A percentile compares a stretch with the other conserved stretches of the same genome.
These are phyloP conservation scores for Tinea trinotella DNA, from an alignment of 2,888 invertebrate genomes.

Conservation along the genomic window DNA sequence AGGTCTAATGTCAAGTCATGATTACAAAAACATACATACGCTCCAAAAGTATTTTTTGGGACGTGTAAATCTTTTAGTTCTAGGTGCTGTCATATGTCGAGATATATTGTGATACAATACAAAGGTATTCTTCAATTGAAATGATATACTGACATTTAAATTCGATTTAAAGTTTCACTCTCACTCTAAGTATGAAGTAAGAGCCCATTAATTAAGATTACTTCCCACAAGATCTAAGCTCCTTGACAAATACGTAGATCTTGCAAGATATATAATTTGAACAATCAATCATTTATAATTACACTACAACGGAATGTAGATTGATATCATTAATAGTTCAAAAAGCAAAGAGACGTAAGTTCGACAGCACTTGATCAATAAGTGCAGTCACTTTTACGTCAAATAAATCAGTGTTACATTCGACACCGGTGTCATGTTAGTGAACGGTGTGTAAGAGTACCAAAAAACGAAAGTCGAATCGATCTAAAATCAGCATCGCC, in stretches of 20 bases:
- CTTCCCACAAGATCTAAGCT: no score
- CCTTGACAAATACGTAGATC: neutral
- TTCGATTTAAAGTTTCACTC: neutral
- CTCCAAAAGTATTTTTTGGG: no score
- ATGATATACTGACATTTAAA: neutral
- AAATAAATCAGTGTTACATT: constrained; percentile 50
- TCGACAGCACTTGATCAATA: neutral
- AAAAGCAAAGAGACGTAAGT: constrained; percentile 1
- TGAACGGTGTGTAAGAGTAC: constrained; percentile 57
- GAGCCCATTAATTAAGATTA: neutral
- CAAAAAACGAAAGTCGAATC: constrained; percentile 71
- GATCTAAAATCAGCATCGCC: constrained; percentile 64
- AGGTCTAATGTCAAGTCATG: no score
- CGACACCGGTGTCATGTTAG: constrained; percentile 28
- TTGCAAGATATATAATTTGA: neutral
- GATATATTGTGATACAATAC: no score
- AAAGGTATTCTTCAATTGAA: no score
- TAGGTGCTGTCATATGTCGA: no score
- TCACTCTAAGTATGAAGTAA: neutral
- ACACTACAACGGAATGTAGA: constrained; percentile 1
- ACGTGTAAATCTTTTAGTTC: no score
- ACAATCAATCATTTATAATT: neutral
- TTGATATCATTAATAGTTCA: constrained; percentile 10
- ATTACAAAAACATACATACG: no score
- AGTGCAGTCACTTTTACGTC: constrained; percentile 16